Evolutionary conservation across 2,113 vertebrate genomes (phyloP), one percentile per base, ranked within the genome.

Genomic region (Callithrix jacchus): DNA sequence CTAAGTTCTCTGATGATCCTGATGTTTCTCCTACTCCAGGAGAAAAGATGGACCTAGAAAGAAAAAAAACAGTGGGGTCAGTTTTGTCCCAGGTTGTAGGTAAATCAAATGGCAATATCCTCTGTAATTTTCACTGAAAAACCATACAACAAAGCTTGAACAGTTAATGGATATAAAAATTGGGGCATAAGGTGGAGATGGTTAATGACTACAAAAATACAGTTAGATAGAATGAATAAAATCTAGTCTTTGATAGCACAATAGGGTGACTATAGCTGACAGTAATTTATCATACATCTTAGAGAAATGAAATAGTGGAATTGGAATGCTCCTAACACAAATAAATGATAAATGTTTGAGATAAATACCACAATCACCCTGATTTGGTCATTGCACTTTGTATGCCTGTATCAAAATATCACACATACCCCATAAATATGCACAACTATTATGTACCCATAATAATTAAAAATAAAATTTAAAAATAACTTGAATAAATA

Each of bases 61-160:
- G 52, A 52, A 94, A 92, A 30, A 83, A 30, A 90, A 90, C 6
- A 54, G 6, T 68, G 14, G 45, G 56, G n/a, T 68, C 52, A 40
- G 45, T 35, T 96, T 86, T 88, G 88, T 16, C 23, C 5, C 13
- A 20, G 35, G 25, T 54, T 68, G 23, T 86, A 14, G 47, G 8
- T 81, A 96, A 94, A 77, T 80, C n/a, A 92, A 91, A 89, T 87
- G 64, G 17, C 54, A 90, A 92, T 87, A 77, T 45, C 74, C 32
- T 61, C 54, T 71, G 35, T 45, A 89, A 81, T 95, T 61, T 71
- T 95, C 45, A 76, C 5, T 32, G 18, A 56, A 92, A 94, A 89
- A 83, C 17, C 79, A 52, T 27, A 87, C 40, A 66, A 84, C 16
- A 70, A 92, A 83, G 73, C 6, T 66, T 85, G 40, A 89, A 80